Conservation (phyloP, 2,888 invertebrate genomes). For the Palloptera scutellata region DNA sequence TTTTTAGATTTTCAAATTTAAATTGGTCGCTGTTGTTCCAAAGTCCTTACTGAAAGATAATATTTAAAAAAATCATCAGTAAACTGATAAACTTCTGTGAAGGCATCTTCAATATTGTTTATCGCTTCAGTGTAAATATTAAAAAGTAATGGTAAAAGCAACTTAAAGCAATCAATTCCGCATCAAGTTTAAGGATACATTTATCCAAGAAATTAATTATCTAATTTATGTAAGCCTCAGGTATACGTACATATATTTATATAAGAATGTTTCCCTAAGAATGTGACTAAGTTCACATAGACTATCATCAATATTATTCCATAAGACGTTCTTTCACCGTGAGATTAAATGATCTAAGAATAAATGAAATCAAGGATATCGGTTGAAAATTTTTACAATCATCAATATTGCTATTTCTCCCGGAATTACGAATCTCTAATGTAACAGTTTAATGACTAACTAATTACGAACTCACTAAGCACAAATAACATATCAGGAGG, state of each 20-base stretch:
- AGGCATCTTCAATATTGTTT: slow-evolving; percentile 7
- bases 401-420: not conserved
- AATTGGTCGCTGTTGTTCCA: not conserved
- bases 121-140: slow-evolving; percentile 20
- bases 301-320: slow-evolving; percentile 22
- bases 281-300: not conserved
- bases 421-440: slow-evolving; percentile 3
- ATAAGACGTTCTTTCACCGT: slow-evolving; percentile 17
- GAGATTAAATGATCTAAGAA: slow-evolving; percentile 22
- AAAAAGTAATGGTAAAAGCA: slow-evolving; percentile 17
- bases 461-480: not conserved
- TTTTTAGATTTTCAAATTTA: not conserved
- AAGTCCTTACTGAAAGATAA: not conserved
- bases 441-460: too few relatives aligned
- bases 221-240: slow-evolving; percentile 9
- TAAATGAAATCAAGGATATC: slow-evolving; percentile 19
- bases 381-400: slow-evolving; percentile 5
- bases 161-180: not conserved
- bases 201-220: not conserved
- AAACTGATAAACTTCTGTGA: slow-evolving; percentile 20
- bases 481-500: too few relatives aligned
- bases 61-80: slow-evolving; percentile 29
- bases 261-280: not conserved
- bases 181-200: slow-evolving; percentile 12
- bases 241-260: too few relatives aligned